These are phyloP conservation scores for Drosophila triauraria DNA, from an alignment of 1,140 invertebrate species.

Conservation along the genomic window DNA sequence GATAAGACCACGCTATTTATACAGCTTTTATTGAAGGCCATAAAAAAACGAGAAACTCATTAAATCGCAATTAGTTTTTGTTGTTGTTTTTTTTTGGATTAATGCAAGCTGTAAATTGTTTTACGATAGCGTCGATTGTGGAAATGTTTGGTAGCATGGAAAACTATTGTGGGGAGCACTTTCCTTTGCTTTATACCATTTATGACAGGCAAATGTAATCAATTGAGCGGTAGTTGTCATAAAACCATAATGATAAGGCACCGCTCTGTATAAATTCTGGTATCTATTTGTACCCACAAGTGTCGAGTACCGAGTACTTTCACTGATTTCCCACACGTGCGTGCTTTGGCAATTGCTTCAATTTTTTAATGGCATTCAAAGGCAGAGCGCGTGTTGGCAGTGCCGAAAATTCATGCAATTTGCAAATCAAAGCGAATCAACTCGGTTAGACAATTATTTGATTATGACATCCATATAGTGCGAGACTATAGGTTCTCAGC, in stretches of 20 bases:
- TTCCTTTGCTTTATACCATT: slow-evolving; percentile 19
- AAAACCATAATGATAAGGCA: slow-evolving; percentile 38
- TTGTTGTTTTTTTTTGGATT: background rate
- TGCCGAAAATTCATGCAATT: slow-evolving; percentile 58
- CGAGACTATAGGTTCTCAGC: slow-evolving; percentile 15
- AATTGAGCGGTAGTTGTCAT: slow-evolving; percentile 50
- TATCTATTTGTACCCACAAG: slow-evolving; percentile 2
- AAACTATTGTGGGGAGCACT: slow-evolving; percentile 14
- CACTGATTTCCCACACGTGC: slow-evolving; percentile 49
- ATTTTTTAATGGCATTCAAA: slow-evolving; percentile 37
- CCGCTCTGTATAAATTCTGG: background rate
- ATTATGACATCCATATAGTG: slow-evolving; percentile 41
- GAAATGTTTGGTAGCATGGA: slow-evolving; percentile 32
- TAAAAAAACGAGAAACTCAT: slow-evolving; percentile 36
- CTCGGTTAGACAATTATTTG: slow-evolving; percentile 58
- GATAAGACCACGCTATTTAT: slow-evolving; percentile 27
- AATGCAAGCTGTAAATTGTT: slow-evolving; percentile 5
- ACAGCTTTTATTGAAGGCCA: slow-evolving; percentile 10
- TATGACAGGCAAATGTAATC: slow-evolving; percentile 13
- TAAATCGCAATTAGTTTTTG: slow-evolving; percentile 41
- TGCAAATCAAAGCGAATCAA: slow-evolving; percentile 62
- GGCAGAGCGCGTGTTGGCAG: slow-evolving; percentile 24
- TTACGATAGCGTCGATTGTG: slow-evolving; percentile 12
- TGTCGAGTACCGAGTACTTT: slow-evolving; percentile 21
- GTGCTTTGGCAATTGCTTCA: slow-evolving; percentile 34